Evolutionary conservation across 1,140 invertebrate genomes (phyloP).

Genomic region (Drosophila parvula): DNA sequence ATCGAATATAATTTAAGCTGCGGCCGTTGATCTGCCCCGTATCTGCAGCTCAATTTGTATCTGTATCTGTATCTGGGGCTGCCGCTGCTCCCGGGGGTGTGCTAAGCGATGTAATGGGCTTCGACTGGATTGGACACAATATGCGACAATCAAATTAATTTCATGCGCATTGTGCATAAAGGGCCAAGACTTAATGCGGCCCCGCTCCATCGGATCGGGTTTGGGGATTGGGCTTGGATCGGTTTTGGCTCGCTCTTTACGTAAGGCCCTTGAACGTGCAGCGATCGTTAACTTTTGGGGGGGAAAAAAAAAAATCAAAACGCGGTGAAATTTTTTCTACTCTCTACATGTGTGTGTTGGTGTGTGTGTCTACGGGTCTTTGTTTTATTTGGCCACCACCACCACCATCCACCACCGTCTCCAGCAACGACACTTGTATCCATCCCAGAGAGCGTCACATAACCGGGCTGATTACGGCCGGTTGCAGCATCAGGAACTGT

Average conservation of each 20-base stretch:
- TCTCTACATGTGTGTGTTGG: conserved; percentile 18
- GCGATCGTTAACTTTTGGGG: conserved; percentile 60
- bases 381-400: conserved; percentile 9
- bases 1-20: conserved; percentile 51
- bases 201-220: conserved; percentile 30
- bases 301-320: conserved; percentile 6
- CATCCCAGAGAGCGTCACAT: conserved; percentile 1
- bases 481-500: conserved; percentile 7
- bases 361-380: conserved; percentile 6
- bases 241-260: conserved; percentile 51
- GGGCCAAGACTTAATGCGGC: conserved; percentile 53
- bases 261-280: conserved; percentile 80
- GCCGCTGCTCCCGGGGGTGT: conserved; percentile 32
- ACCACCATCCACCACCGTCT: not conserved
- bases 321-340: conserved; percentile 67
- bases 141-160: conserved; percentile 70
- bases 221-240: not conserved
- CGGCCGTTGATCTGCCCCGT: conserved; percentile 65
- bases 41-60: not conserved
- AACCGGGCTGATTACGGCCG: not conserved
- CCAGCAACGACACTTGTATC: conserved; percentile 53
- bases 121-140: conserved; percentile 56
- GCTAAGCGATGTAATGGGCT: conserved; percentile 30
- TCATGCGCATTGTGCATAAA: conserved; percentile 62
- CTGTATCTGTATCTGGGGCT: conserved; percentile 26